These are phyloP conservation scores for Diadema setosum DNA, from an alignment of 35 echinoderm and acorn worm species.

Conservation along the genomic window DNA sequence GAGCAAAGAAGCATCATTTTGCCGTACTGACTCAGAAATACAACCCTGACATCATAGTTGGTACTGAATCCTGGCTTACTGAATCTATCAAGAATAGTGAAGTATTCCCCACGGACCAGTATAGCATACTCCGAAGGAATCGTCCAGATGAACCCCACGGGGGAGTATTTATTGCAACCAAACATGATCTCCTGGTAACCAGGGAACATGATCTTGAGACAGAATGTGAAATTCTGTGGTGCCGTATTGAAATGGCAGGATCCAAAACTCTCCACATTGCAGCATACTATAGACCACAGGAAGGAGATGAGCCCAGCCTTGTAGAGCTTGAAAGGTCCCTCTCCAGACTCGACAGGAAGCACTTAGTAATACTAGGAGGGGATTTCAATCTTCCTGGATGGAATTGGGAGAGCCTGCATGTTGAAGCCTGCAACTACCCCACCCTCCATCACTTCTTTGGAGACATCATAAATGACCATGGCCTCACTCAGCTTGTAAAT, in stretches of 20 bases:
- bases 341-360: not conserved
- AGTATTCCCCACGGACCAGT: not conserved
- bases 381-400: not conserved
- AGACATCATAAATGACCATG: not conserved
- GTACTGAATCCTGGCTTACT: not conserved
- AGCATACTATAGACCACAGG: not conserved
- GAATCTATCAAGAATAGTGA: not conserved
- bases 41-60: not conserved
- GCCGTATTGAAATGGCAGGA: not conserved
- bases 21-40: not conserved
- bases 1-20: not conserved
- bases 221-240: conserved; percentile 14
- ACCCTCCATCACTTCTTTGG: not conserved
- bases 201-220: not conserved
- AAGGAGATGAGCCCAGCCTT: not conserved
- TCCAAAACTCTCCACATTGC: not conserved
- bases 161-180: not conserved
- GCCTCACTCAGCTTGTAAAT: not conserved
- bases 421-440: not conserved
- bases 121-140: not conserved
- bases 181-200: not conserved
- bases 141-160: not conserved
- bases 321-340: not conserved
- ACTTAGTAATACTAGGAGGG: not conserved
- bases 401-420: not conserved